Percentiles rank a stretch among this genome's conserved stretches.
Evolutionary conservation across 2,797 vertebrate species (phyloP).

Genomic region (Austrolebias charrua): DNA sequence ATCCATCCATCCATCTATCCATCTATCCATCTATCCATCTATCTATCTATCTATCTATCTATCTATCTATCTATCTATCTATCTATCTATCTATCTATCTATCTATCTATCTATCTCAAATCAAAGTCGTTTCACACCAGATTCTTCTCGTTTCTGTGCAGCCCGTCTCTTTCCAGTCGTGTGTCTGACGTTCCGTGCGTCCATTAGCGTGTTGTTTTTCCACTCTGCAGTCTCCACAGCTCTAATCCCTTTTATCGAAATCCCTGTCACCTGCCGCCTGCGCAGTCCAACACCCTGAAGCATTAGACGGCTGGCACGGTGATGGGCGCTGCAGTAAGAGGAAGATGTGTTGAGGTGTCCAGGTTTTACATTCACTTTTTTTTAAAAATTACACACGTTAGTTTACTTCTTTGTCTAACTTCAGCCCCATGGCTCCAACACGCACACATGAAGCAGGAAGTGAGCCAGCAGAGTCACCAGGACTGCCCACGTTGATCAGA

Average conservation of each 20-base stretch:
- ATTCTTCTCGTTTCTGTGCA: neutral
- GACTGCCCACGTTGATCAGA: slow-evolving; percentile 43
- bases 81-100: slow-evolving; percentile 4
- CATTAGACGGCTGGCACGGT: slow-evolving; percentile 72
- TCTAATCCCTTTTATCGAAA: slow-evolving; percentile 86
- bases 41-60: neutral
- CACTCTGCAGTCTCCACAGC: slow-evolving; percentile 76
- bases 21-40: neutral
- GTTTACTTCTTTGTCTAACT: slow-evolving; percentile 19
- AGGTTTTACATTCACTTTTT: slow-evolving; percentile 55
- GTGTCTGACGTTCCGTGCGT: slow-evolving; percentile 41
- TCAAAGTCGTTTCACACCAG: neutral
- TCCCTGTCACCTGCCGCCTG: slow-evolving; percentile 82
- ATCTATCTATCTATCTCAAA: slow-evolving; percentile 16
- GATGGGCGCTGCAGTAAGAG: slow-evolving; percentile 69
- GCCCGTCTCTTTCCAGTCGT: slow-evolving; percentile 21
- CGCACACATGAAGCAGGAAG: slow-evolving; percentile 27
- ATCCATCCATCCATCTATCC: neutral
- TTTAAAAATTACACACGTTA: slow-evolving; percentile 20
- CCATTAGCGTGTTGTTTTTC: slow-evolving; percentile 61
- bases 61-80: neutral
- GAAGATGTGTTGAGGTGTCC: slow-evolving; percentile 25
- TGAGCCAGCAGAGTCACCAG: slow-evolving; percentile 36
- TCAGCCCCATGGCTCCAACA: slow-evolving; percentile 15
- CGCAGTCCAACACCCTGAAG: slow-evolving; percentile 79